phyloP scores from a whole-genome alignment of 2,888 invertebrate genomes.

The Lapara coniferarum region DNA sequence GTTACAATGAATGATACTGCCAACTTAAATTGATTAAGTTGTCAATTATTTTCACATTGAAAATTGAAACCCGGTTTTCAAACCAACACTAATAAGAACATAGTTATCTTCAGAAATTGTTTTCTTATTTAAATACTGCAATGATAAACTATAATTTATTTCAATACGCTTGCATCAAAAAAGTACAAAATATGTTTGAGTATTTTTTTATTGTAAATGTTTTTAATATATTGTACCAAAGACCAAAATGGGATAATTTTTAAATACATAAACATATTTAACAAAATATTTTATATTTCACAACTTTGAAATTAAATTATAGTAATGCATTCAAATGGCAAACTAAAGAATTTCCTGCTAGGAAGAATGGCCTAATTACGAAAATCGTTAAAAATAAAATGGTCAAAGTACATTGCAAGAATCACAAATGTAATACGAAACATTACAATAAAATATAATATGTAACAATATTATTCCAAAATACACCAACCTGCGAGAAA shows the following conservation, averaged over 20 bases:
- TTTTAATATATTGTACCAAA: no score
- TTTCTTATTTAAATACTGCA: no score
- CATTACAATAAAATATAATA: neutral
- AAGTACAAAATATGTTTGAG: no score
- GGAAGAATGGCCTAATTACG: neutral
- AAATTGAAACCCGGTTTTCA: neutral
- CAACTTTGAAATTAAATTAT: neutral
- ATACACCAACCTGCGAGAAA: neutral
- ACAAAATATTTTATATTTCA: no score
- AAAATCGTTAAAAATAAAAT: neutral
- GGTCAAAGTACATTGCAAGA: neutral
- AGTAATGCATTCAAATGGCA: neutral
- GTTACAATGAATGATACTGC: neutral
- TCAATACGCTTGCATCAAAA: no score
- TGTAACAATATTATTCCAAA: neutral
- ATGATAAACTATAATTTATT: no score
- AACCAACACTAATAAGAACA: neutral
- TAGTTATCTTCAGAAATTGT: no score
- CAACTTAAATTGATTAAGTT: neutral
- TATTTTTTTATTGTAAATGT: no score
- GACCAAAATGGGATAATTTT: no score
- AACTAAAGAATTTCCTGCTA: neutral
- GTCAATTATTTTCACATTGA: neutral
- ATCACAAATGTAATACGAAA: neutral
- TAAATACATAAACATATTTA: no score